Conservation (phyloP, 53 echinoderm and acorn worm species). For the Stichopus horrens region DNA sequence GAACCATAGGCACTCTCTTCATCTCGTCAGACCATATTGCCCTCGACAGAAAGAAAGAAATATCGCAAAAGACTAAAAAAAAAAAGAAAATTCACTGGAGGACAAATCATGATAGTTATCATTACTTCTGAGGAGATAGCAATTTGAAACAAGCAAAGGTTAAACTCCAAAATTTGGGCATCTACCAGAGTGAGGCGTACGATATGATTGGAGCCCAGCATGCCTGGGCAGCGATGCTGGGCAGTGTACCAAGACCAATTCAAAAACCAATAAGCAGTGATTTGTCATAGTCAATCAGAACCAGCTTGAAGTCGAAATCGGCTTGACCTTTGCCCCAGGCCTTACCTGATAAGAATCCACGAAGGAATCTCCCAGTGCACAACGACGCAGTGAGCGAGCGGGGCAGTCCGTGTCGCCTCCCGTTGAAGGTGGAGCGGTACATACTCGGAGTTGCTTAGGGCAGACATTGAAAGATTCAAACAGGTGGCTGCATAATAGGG, state of each 20-base stretch:
- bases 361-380: no score
- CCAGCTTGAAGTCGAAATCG: constrained; percentile 28
- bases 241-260: constrained; percentile 23
- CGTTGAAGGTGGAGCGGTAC: no score
- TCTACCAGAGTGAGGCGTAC: neutral
- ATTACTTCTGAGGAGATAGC: constrained; percentile 2
- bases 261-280: constrained; percentile 23
- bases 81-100: neutral
- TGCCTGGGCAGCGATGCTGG: constrained; percentile 8
- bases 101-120: neutral
- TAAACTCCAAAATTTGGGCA: neutral
- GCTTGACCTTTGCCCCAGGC: constrained; percentile 33
- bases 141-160: constrained; percentile 3
- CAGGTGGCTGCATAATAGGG: neutral
- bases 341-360: neutral
- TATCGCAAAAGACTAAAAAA: neutral
- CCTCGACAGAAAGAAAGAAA: neutral
- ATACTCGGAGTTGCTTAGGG: no score
- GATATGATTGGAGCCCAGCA: constrained; percentile 32
- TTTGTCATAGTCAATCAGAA: constrained; percentile 35
- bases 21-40: neutral
- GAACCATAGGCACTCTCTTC: neutral
- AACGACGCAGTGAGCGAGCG: no score
- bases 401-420: no score
- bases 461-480: neutral